phyloP scores from a whole-genome alignment of 1,140 invertebrate species.

The Drosophila pseudoananassae region DNA sequence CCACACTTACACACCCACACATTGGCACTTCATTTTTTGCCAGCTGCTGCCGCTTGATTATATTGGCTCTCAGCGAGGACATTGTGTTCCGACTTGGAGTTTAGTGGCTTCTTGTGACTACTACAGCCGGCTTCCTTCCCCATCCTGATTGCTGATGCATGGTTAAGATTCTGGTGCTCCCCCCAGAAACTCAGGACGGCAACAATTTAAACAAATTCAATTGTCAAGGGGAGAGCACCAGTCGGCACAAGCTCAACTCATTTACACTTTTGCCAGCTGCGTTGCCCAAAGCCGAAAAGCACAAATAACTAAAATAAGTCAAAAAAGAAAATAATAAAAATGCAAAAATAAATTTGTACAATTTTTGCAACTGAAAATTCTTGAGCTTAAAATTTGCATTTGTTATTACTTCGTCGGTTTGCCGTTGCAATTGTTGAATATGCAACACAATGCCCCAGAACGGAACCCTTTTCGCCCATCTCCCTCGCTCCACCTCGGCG shows the following conservation, averaged over 20 bases:
- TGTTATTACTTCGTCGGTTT: constrained; percentile 78
- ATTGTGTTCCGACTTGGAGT: constrained; percentile 50
- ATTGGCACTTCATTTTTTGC: constrained; percentile 70
- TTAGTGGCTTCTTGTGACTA: constrained; percentile 28
- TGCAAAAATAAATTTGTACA: constrained; percentile 41
- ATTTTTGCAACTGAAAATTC: constrained; percentile 69
- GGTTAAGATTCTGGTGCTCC: constrained; percentile 7
- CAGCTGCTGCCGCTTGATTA: constrained; percentile 71
- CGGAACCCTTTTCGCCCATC: neutral
- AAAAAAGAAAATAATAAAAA: constrained; percentile 5
- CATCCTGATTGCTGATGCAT: constrained; percentile 48
- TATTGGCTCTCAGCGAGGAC: constrained; percentile 62
- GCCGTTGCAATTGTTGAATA: constrained; percentile 75
- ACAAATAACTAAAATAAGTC: constrained; percentile 32
- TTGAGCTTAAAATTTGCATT: constrained; percentile 80
- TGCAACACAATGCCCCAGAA: constrained; percentile 65
- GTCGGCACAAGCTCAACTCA: constrained; percentile 61
- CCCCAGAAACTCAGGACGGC: constrained; percentile 28
- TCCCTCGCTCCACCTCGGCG: neutral
- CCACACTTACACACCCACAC: constrained; percentile 23
- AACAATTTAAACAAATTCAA: constrained; percentile 79
- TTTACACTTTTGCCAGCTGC: constrained; percentile 57
- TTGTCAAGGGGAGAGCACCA: constrained; percentile 28
- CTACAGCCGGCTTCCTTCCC: constrained; percentile 1
- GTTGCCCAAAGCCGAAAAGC: constrained; percentile 19